Percentiles rank a stretch among this genome's conserved stretches.
These are phyloP conservation scores for Neocrepidodera transversa DNA, from an alignment of 2,888 invertebrate genomes.

Conservation along the genomic window DNA sequence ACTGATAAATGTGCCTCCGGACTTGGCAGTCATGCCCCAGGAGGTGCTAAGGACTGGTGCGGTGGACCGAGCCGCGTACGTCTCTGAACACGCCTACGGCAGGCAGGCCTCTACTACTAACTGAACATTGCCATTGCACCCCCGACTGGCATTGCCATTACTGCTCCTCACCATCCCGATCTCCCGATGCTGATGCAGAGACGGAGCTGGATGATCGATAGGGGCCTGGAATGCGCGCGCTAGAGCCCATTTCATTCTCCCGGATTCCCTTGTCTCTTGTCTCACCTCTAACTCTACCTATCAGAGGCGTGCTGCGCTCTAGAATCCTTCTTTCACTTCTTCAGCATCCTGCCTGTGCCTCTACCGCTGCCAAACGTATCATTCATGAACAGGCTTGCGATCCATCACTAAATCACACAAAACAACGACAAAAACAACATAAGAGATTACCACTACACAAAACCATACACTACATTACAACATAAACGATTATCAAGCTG, in stretches of 20 bases:
- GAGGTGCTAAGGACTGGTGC: conserved; percentile 46
- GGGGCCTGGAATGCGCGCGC: conserved; percentile 46
- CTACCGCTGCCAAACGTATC: conserved; percentile 4
- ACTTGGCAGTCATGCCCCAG: conserved; percentile 59
- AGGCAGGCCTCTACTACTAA: conserved; percentile 53
- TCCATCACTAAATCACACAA: too few species aligned
- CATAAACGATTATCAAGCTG: too few species aligned
- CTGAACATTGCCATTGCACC: conserved; percentile 53
- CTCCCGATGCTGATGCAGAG: conserved; percentile 44
- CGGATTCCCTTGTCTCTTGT: conserved; percentile 36
- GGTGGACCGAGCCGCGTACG: conserved; percentile 29
- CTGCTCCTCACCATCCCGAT: conserved; percentile 39
- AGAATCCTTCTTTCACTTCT: neutral
- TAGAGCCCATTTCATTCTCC: conserved; percentile 34
- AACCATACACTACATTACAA: too few species aligned
- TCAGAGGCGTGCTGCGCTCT: conserved; percentile 24
- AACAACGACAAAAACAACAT: too few species aligned
- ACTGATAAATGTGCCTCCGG: conserved; percentile 53
- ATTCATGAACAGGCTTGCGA: neutral
- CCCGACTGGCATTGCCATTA: conserved; percentile 51
- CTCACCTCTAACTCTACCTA: conserved; percentile 8
- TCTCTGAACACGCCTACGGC: conserved; percentile 45
- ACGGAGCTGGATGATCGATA: conserved; percentile 41
- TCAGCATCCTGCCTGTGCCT: neutral
- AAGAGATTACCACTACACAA: too few species aligned